Evolutionary conservation across 2,113 vertebrate genomes (phyloP), one percentile per base, ranked within the genome.

Genomic region (Ondatra zibethicus): DNA sequence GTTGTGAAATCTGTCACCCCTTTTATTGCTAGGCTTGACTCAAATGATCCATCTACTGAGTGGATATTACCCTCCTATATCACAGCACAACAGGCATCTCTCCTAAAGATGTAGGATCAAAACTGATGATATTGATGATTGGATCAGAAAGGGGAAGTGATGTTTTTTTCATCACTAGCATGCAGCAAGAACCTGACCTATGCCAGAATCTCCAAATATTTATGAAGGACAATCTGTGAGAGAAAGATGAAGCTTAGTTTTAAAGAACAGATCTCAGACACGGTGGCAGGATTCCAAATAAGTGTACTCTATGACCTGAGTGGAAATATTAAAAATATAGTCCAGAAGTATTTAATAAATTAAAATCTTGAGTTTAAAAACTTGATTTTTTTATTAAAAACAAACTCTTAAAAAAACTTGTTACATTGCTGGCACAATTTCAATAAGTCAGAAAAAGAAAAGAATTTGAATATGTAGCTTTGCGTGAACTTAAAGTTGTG

Each of bases 21-120:
- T 92, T 96, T 96, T 91, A 97, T 86, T 95, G 31, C 52, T 45
- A 82, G 47, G 33, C 45, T 86, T 96, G 81, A 93, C 96, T 95
- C 58, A 94, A 90, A 93, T 78, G 65, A 91, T 86, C 96, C 21
- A 0, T 84, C 36, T 36, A 47, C 63, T 88, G 78, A 91, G 31
- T 93, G 75, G n/a, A 52, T 93, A 92, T 88, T 95, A 65, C 92
- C 78, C 93, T 88, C 50, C 42, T 76, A 84, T 63, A 88, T 84
- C 82, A 85, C 65, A 84, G 19, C 23, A 90, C 78, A 94, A 66
- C 55, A 85, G 42, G 23, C 12, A 29, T 88, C 16, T 21, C 1
- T 92, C 61, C 82, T 81, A 86, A 90, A 88, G 31, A 73, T 63
- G 61, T 13, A 70, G 70, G 72, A 78, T 91, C 91, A 93, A 92